phyloP scores from a whole-genome alignment of 2,797 vertebrate genomes.

The Kryptopterus vitreolus region DNA sequence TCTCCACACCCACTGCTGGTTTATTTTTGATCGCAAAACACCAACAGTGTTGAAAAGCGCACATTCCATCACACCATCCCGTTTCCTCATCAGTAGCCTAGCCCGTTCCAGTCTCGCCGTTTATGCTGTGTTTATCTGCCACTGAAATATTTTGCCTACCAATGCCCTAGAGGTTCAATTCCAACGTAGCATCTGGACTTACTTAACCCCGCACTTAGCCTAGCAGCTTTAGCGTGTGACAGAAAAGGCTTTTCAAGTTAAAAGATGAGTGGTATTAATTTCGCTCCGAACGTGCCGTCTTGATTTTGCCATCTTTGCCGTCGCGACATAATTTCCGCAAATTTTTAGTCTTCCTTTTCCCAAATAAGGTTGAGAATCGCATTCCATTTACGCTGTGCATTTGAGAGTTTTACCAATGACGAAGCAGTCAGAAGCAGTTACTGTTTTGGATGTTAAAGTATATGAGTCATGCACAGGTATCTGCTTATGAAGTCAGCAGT shows the following conservation, averaged over 20 bases:
- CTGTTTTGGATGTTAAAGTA: slow-evolving; percentile 29
- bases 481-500: background rate
- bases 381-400: slow-evolving; percentile 3
- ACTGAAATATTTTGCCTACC: slow-evolving; percentile 72
- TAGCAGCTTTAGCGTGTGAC: slow-evolving; percentile 33
- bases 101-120: slow-evolving; percentile 65
- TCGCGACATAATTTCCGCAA: slow-evolving; percentile 6
- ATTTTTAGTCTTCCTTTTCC: background rate
- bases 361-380: slow-evolving; percentile 10
- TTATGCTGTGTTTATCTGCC: slow-evolving; percentile 74
- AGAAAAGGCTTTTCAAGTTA: slow-evolving; percentile 48
- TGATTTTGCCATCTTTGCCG: slow-evolving; percentile 29
- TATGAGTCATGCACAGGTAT: slow-evolving; percentile 21
- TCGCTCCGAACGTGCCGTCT: slow-evolving; percentile 26
- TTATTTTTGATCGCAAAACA: slow-evolving; percentile 62
- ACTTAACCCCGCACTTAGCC: slow-evolving; percentile 58
- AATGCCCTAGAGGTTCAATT: slow-evolving; percentile 55
- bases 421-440: background rate
- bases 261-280: slow-evolving; percentile 35
- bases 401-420: background rate
- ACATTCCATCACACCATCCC: slow-evolving; percentile 71
- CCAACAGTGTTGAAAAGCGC: slow-evolving; percentile 72
- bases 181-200: slow-evolving; percentile 65
- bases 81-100: slow-evolving; percentile 65
- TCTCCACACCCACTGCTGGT: slow-evolving; percentile 60